phyloP scores from a whole-genome alignment of 2,797 vertebrate genomes.

The Acanthis flammea region DNA sequence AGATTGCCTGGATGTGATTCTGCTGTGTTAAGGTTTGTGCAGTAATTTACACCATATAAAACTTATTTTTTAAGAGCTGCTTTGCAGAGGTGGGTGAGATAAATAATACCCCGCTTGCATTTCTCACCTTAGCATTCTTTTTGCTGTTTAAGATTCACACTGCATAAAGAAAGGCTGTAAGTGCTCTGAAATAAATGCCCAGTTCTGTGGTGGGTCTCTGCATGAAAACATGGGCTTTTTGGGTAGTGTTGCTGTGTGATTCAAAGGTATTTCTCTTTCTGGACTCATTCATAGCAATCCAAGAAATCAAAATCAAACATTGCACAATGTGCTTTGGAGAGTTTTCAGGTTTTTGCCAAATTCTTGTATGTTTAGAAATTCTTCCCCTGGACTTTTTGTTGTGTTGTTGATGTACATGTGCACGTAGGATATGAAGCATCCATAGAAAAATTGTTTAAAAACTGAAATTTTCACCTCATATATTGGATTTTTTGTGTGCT shows the following conservation, averaged over 20 bases:
- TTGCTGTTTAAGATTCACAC: constrained; percentile 6
- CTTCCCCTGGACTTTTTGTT: background rate
- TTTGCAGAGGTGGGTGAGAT: constrained; percentile 14
- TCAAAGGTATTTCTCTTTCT: background rate
- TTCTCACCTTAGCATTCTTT: background rate
- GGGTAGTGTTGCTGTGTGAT: background rate
- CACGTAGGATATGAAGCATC: rapidly evolving
- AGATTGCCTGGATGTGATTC: constrained; percentile 60
- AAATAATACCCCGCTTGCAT: background rate
- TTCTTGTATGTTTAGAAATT: background rate
- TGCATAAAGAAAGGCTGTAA: background rate
- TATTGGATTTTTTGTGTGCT: rapidly evolving
- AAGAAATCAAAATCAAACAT: background rate
- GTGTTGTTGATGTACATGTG: background rate
- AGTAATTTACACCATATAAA: constrained; percentile 52
- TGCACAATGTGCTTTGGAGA: background rate
- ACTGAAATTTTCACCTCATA: background rate
- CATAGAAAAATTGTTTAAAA: background rate
- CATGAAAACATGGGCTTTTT: background rate
- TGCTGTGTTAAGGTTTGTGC: constrained; percentile 62
- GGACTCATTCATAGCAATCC: background rate
- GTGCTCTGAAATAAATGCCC: background rate
- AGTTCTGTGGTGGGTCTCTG: background rate
- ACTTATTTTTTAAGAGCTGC: constrained; percentile 32
- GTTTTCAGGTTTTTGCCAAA: background rate